These are phyloP conservation scores for Drosophila suboccidentalis DNA, from an alignment of 2,888 invertebrate species.

Conservation along the genomic window DNA sequence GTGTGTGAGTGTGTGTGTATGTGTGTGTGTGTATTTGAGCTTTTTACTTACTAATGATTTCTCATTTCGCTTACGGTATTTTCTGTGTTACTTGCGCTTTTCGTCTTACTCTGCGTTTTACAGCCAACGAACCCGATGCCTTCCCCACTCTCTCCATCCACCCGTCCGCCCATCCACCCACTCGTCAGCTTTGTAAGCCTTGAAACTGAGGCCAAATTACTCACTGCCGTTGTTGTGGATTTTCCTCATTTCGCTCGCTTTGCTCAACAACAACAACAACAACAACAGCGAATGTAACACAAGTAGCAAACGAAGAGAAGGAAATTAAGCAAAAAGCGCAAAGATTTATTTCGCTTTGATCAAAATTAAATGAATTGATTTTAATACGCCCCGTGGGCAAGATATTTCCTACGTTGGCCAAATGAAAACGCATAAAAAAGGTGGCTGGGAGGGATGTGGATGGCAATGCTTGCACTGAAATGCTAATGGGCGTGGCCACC, in stretches of 20 bases:
- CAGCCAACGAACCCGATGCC: conserved; percentile 36
- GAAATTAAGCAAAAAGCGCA: conserved; percentile 81
- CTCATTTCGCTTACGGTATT: conserved; percentile 81
- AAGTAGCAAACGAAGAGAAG: conserved; percentile 57
- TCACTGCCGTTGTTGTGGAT: conserved; percentile 77
- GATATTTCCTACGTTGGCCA: conserved; percentile 75
- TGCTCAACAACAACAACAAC: conserved; percentile 29
- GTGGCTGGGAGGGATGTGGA: conserved; percentile 1
- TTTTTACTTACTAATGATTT: conserved; percentile 81
- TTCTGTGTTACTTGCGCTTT: conserved; percentile 75
- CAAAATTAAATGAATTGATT: conserved; percentile 81
- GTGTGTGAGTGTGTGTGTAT: conserved; percentile 25
- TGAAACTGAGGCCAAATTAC: conserved; percentile 70
- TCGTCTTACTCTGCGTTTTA: conserved; percentile 75
- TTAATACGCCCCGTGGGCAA: conserved; percentile 81
- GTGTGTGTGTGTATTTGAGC: conserved; percentile 36
- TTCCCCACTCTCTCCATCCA: not conserved
- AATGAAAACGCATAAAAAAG: conserved; percentile 79
- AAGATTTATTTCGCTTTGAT: conserved; percentile 80
- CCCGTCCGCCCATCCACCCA: not conserved
- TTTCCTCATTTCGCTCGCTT: conserved; percentile 64
- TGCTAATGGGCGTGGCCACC: conserved; percentile 45
- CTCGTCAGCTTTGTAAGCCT: conserved; percentile 19
- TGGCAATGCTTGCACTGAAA: conserved; percentile 1
- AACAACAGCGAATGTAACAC: conserved; percentile 14